Base-by-base conservation (phyloP, 2,113 vertebrate species). In the Anarhynchus alexandrinus region DNA sequence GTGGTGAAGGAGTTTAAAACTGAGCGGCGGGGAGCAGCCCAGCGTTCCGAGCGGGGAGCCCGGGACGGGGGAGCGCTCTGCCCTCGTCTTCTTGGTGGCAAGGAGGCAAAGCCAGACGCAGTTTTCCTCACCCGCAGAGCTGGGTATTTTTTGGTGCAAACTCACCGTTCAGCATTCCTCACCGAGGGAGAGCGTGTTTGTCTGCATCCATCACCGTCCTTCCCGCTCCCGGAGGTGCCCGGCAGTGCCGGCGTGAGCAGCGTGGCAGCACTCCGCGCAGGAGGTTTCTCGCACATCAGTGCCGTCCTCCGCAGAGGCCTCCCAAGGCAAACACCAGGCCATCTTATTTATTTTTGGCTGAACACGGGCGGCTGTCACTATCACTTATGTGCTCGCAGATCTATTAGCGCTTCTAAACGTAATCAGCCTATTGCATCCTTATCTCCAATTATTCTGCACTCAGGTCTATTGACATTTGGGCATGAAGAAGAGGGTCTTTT, bases 251-350 rank as follows among this genome's bases (percentile, higher is more conserved):
- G 20, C 8, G 2, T 3, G 49, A 87, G 57, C 65, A 79, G 61
- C 22, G 5, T 2, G 8, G 38, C 74, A 73, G 45, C 10, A 2
- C 15, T 54, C n/a, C 3, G 1, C 0, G 0, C 67, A 20, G 55
- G 38, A 71, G 42, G 27, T 30, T 20, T 57, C 69, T 30, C 1
- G 0, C 40, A 15, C 67, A 45, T 10, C 65, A 14, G 16, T 51
- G 59, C 40, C 42, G 7, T n/a, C 45, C 22, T 73, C 66, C 6
- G 1, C 59, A 40, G 79, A 43, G 54, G 47, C 80, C 65, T 76
- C 80, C 62, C 2, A 2, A 81, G 67, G 55, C 43, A 80, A 62
- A 76, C 55, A 36, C 38, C 0, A 2, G 17, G 27, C 22, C 34
- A 13, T 38, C 42, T 55, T 25, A 29, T 11, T 74, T 69, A 36